Base-by-base conservation (phyloP, 2,888 invertebrate species). In the Diadegma fenestrale region DNA sequence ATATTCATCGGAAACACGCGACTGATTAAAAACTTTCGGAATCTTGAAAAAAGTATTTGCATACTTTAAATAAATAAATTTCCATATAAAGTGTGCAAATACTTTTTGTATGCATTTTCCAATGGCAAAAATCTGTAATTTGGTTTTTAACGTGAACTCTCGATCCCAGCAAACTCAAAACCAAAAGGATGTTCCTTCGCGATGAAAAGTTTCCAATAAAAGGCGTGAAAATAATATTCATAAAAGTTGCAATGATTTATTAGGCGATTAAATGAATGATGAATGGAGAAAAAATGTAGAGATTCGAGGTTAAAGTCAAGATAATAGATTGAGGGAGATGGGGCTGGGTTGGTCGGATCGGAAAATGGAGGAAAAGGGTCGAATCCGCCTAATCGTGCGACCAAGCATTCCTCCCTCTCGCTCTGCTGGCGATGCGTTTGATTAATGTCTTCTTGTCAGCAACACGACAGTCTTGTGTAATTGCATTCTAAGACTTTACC, bases 391-490 rank as follows among this genome's bases (percentile, higher is more conserved):
- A 83, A 81, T 85, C 81, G 81, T 58, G 58, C 73, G 43, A 43
- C 63, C 72, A 51, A 58, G 71, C 79, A 45, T 17, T 61, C 63
- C 63, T 22, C 30, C 30, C 19, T 45, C 68, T 43, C 61, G 22
- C 77, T 51, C 68, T 66, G 22, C 69, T 45, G 33, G 14, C 30
- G 14, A 58, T 61, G 54, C 79, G 61, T 81, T 82, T 87, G 86
- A 87, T 87, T 86, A 87, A 87, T 87, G 87, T 71, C 79, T 80
- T 76, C 85, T 80, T 86, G 86, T 87, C 87, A 82, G 73, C 64
- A 82, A 84, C 82, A 87, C 83, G 84, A 84, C 86, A 84, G 76
- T 81, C 69, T 68, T 75, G 71, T 84, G 87, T 86, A 87, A 86
- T 87, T 87, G 84, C 84, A 64, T 82, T 86, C 82, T 73, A 75